Evolutionary conservation across 2,797 vertebrate species (phyloP).

Genomic region (Catostomus latipinnis): DNA sequence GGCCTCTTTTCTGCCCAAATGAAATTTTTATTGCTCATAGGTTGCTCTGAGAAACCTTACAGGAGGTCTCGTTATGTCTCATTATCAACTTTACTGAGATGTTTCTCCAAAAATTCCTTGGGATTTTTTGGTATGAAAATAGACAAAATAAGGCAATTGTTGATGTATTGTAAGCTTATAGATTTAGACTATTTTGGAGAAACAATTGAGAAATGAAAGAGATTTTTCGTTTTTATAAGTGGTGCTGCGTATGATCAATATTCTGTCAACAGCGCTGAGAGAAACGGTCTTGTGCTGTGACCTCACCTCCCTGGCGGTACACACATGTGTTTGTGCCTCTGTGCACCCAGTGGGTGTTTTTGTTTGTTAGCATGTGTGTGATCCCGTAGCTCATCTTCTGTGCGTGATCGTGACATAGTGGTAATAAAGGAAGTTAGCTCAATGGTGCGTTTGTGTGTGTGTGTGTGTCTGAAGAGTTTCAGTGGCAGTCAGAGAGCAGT

Average conservation of each 20-base stretch:
- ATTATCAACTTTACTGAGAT: not conserved
- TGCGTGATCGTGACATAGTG: constrained; percentile 53
- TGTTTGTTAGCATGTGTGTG: constrained; percentile 33
- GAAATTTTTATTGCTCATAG: not conserved
- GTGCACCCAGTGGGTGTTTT: constrained; percentile 61
- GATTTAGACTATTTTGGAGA: not conserved
- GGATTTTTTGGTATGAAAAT: too few relatives aligned
- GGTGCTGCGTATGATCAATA: constrained; percentile 11
- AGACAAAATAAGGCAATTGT: too few relatives aligned
- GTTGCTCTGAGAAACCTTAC: too few relatives aligned
- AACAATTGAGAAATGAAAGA: constrained; percentile 5
- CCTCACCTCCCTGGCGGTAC: constrained; percentile 56
- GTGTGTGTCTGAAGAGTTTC: constrained; percentile 48
- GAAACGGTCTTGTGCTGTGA: constrained; percentile 33
- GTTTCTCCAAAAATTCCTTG: not conserved
- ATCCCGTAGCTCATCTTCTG: constrained; percentile 43
- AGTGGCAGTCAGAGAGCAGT: constrained; percentile 49
- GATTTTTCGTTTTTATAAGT: not conserved
- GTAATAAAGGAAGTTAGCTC: constrained; percentile 77
- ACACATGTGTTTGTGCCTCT: constrained; percentile 41
- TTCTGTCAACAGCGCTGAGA: not conserved
- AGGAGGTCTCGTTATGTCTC: not conserved
- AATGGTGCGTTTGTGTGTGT: constrained; percentile 35
- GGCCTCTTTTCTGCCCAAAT: constrained; percentile 19
- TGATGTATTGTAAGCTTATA: too few relatives aligned